phyloP scores from a whole-genome alignment of 2,797 vertebrate species.

The Pangasius macronema region DNA sequence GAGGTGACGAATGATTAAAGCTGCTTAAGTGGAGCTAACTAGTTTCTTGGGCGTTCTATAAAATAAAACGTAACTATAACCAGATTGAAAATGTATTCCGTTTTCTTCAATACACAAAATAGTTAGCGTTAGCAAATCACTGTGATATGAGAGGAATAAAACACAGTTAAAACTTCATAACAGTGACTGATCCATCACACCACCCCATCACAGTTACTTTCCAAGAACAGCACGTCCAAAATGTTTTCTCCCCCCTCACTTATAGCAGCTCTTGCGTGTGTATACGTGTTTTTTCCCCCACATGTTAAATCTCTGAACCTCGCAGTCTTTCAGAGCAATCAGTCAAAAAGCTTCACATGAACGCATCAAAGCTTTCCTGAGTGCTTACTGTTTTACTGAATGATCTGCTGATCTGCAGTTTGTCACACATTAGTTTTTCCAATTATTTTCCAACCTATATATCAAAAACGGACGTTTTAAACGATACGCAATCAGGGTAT shows the following conservation, averaged over 20 bases:
- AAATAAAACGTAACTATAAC: not conserved
- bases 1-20: not conserved
- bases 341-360: not conserved
- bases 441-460: too few relatives aligned
- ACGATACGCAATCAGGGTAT: not conserved
- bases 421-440: not conserved
- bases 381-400: not conserved
- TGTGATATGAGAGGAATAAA: not conserved
- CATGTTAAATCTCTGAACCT: not conserved
- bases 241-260: not conserved
- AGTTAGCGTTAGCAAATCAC: too few relatives aligned
- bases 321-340: not conserved
- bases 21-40: not conserved
- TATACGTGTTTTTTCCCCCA: not conserved
- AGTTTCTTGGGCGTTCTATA: not conserved
- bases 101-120: not conserved
- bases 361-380: not conserved
- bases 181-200: not conserved
- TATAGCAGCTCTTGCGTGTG: too few relatives aligned
- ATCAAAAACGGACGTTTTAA: not conserved
- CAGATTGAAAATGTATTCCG: not conserved
- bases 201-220: not conserved
- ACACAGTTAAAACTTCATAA: not conserved
- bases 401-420: not conserved
- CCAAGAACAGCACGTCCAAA: not conserved